These are phyloP conservation scores for Platysternon megacephalum DNA, from an alignment of 2,113 vertebrate genomes.

Conservation along the genomic window DNA sequence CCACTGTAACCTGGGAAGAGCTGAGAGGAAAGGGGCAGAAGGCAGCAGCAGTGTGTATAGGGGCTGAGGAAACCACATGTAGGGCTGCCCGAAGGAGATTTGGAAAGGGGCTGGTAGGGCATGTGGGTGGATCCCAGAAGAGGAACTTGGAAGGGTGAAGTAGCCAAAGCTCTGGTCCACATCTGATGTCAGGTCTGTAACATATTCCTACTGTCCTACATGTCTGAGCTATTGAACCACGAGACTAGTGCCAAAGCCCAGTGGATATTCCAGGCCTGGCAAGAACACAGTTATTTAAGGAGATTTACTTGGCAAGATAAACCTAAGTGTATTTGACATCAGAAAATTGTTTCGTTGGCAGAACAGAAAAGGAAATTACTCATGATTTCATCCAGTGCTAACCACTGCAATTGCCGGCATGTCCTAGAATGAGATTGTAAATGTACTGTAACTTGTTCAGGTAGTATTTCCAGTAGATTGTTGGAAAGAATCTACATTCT, in stretches of 20 bases:
- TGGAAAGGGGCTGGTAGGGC: background rate
- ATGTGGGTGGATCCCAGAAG: background rate
- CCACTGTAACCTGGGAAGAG: background rate
- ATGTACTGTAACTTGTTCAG: background rate
- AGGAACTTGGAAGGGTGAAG: background rate
- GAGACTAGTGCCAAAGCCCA: background rate
- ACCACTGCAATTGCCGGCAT: background rate
- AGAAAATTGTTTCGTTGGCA: slow-evolving; percentile 10
- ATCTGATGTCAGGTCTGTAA: background rate
- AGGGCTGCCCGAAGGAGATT: background rate
- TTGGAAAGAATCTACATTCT: background rate
- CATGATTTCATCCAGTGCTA: background rate
- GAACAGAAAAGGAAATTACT: background rate
- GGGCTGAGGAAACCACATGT: background rate
- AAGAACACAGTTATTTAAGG: background rate
- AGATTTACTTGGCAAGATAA: background rate
- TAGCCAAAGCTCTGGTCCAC: background rate
- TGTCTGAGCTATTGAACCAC: background rate
- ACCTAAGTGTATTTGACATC: background rate
- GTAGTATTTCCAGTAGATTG: background rate
- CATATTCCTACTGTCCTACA: background rate
- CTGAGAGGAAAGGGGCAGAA: background rate
- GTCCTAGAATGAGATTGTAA: background rate
- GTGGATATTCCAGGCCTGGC: background rate
- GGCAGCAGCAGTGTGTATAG: background rate